phyloP scores from a whole-genome alignment of 1,140 invertebrate species.

The Caerostris darwini region DNA sequence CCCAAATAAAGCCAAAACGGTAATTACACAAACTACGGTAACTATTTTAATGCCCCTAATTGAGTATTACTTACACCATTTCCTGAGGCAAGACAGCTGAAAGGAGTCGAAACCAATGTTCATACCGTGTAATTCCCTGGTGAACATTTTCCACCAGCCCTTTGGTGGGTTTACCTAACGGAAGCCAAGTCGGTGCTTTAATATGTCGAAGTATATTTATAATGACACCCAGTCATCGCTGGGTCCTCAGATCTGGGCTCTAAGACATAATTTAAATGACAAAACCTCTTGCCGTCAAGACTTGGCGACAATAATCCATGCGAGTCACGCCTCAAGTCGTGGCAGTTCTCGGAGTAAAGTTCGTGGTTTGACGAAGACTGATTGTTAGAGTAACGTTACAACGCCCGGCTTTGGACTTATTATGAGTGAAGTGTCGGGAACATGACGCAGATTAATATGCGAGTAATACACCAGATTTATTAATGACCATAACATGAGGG shows the following conservation, averaged over 20 bases:
- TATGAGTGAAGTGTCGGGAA: constrained; percentile 44
- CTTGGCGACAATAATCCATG: constrained; percentile 32
- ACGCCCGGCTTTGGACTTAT: constrained; percentile 22
- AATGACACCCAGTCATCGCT: constrained; percentile 34
- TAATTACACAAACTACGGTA: not conserved
- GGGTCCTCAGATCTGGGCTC: not conserved
- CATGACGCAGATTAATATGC: constrained; percentile 69
- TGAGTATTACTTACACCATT: not conserved
- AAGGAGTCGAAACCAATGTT: not conserved
- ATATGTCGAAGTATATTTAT: constrained; percentile 33
- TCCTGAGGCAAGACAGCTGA: not conserved
- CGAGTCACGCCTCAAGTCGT: constrained; percentile 52
- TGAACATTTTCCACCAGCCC: not conserved
- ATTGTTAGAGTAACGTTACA: constrained; percentile 37
- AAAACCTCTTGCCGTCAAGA: constrained; percentile 13
- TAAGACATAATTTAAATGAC: constrained; percentile 46
- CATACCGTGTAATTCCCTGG: not conserved
- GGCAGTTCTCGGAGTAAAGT: constrained; percentile 17
- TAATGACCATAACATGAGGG: constrained; percentile 58
- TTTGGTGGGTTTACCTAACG: not conserved
- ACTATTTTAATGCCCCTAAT: not conserved
- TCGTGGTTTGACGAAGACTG: constrained; percentile 60
- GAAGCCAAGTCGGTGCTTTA: not conserved
- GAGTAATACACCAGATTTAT: constrained; percentile 48
- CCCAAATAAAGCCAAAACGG: no score